Evolutionary conservation across 2,888 invertebrate species (phyloP), one percentile per base, ranked within the genome.

Genomic region (Epinotia bilunana): DNA sequence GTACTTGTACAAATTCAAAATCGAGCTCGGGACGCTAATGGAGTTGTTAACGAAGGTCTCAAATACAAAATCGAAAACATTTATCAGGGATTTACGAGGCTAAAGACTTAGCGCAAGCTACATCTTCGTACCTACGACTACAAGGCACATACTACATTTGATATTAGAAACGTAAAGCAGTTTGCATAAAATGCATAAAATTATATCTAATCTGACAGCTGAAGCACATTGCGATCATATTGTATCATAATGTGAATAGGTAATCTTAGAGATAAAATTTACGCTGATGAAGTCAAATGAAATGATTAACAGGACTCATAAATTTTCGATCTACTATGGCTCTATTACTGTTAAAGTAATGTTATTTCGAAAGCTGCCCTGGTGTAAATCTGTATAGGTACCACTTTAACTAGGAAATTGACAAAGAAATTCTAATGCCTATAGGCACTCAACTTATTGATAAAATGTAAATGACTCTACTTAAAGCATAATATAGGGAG

Each of bases 121-220:
- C 39, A 39, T 39, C 39, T 39, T 39, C 39, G 7, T 39, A 7
- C 39, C 39, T 39, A 39, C 9, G 7, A 7, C 39, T 39, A 39
- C 39, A 9, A 39, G 9, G 9, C 7, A 39, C 7, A 39, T 39
- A 39, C 7, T 39, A 39, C 39, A 9, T 53, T 53, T 53, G n/a
- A 53, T 16, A 61, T 28, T 33, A n/a, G n/a, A 61, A 33, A 61
- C 61, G 33, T 9, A 33, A 61, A 28, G 33, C 16, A 61, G 33
- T 61, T 33, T 33, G 33, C 61, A 61, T 61, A 61, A 60, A n/a
- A 61, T 61, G n/a, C 61, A 61, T 61, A 61, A 33, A 28, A 33
- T 61, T 61, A 61, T 16, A 28, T 33, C 33, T 16, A 33, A 33
- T 28, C 61, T 61, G 33, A 61, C 61, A 61, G n/a, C 33, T 61